Base-by-base conservation (phyloP, 1,140 invertebrate species). In the Heliconius eleuchia region DNA sequence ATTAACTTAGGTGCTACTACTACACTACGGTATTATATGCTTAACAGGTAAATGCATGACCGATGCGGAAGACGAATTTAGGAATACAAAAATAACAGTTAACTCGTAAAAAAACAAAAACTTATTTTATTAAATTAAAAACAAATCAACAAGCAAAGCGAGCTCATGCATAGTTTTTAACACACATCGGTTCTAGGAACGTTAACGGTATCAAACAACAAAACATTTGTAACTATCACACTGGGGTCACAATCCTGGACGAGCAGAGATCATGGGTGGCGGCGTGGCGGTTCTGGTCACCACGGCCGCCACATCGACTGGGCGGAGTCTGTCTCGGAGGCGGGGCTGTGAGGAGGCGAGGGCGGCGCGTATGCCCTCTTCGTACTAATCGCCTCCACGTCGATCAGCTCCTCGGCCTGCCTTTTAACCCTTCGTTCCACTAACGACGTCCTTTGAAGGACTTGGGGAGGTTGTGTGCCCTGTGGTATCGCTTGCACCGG, bases 291-390 rank as follows among this genome's bases (percentile, higher is more conserved):
- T 13, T 30, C 60, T 73, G 73, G 75, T 95, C 95, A 94, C 95
- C 96, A 95, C 57, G 94, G 94, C 80, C 94, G 88, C 94, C 94
- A 95, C 92, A 94, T 94, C 84, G 93, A 91, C 70, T 77, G 76
- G 92, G 94, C 87, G 94, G 93, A 85, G 93, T 94, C 91, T 78
- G 95, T 88, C 77, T 95, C 94, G 84, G 91, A 93, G 85, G 95
- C 95, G 84, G 95, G 95, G 85, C 95, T 95, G 85, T 95, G 91
- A 73, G 96, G 95, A 86, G 95, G 94, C 52, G 93, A 95, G 71
- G 95, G 94, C 84, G 95, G 95, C 27, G 76, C 76, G 90, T 94
- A 94, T 83, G 83, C 82, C 81, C 91, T 90, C 86, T 94, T 93
- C 30, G 87, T 85, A 27, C 78, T 82, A 57, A 89, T 84, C 80